phyloP scores from a whole-genome alignment of 2,113 vertebrate species.

The Bambusicola thoracicus region DNA sequence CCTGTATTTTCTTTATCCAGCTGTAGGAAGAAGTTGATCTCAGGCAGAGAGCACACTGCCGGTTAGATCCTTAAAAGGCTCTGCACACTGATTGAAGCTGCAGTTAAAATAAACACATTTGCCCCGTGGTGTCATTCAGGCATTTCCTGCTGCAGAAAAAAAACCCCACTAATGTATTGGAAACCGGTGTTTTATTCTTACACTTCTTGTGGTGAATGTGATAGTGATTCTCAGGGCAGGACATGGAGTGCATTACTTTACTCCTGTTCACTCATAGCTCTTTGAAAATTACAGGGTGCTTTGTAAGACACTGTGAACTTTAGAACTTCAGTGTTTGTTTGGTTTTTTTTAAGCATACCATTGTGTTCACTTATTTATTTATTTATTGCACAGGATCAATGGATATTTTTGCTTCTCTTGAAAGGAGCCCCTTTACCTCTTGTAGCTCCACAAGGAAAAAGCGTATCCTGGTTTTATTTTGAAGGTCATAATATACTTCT shows the following conservation, averaged over 20 bases:
- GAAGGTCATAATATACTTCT: not conserved
- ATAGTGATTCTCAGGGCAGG: not conserved
- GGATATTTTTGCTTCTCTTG: not conserved
- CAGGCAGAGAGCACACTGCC: not conserved
- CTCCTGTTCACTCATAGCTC: not conserved
- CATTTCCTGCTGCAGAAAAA: constrained; percentile 3
- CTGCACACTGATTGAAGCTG: not conserved
- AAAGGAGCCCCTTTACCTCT: not conserved
- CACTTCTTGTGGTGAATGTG: not conserved
- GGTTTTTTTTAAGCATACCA: not conserved
- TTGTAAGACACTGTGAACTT: not conserved
- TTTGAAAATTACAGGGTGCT: not conserved
- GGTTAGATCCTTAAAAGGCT: not conserved
- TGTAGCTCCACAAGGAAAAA: not conserved
- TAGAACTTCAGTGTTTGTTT: not conserved
- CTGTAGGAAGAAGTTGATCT: not conserved
- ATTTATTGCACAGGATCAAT: not conserved
- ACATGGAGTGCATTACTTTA: not conserved
- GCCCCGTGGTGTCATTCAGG: not conserved
- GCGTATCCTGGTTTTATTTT: not conserved
- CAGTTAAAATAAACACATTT: constrained; percentile 16
- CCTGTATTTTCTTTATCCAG: not conserved
- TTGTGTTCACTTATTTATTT: not conserved
- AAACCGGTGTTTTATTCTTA: not conserved
- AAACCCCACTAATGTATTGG: not conserved